phyloP scores from a whole-genome alignment of 1,140 invertebrate genomes.

The Drosophila tsacasi region DNA sequence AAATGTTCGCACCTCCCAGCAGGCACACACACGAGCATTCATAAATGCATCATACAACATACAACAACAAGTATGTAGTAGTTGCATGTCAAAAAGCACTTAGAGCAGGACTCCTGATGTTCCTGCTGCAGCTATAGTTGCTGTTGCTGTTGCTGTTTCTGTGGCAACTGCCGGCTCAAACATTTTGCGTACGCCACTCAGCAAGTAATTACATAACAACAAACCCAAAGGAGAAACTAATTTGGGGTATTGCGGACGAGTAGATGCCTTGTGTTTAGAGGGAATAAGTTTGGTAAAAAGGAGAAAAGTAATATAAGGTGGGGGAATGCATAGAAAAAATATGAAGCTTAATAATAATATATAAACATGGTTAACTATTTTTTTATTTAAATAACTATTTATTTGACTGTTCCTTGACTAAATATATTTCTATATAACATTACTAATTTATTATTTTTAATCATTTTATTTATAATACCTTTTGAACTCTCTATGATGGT shows the following conservation, averaged over 20 bases:
- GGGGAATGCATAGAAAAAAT: not conserved
- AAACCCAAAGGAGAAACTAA: conserved; percentile 32
- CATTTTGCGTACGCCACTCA: conserved; percentile 74
- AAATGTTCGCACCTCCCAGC: conserved; percentile 75
- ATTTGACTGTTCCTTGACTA: too few relatives aligned
- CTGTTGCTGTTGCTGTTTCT: conserved; percentile 35
- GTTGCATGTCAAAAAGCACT: conserved; percentile 80
- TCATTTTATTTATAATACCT: not conserved
- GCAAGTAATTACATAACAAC: conserved; percentile 77
- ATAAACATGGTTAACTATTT: not conserved
- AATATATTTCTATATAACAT: not conserved
- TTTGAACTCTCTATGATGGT: not conserved
- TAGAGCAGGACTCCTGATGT: conserved; percentile 41
- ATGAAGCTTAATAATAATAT: too few relatives aligned
- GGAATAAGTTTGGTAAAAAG: not conserved
- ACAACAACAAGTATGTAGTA: conserved; percentile 53
- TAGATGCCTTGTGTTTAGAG: not conserved
- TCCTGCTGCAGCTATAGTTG: conserved; percentile 17
- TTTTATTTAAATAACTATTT: accelerated
- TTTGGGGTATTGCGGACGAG: not conserved
- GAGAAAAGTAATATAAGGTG: too few relatives aligned
- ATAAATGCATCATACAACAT: conserved; percentile 41
- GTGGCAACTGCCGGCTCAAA: conserved; percentile 65
- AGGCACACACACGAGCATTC: conserved; percentile 19
- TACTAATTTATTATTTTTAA: not conserved